phyloP scores from a whole-genome alignment of 2,797 vertebrate species.

The Poecilia gillii region DNA sequence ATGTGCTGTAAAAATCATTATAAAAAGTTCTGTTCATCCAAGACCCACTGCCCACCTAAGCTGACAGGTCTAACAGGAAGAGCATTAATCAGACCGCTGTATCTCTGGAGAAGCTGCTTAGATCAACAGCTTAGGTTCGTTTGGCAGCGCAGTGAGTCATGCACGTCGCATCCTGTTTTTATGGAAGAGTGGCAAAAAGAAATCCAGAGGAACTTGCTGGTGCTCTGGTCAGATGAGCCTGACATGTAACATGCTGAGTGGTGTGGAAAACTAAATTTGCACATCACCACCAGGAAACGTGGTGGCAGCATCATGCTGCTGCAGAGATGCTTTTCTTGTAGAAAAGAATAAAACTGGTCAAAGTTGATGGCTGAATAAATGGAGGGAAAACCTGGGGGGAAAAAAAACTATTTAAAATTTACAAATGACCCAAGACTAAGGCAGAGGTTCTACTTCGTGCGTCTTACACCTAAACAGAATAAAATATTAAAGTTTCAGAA shows the following conservation, averaged over 20 bases:
- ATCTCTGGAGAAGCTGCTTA: not conserved
- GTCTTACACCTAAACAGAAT: too few species aligned
- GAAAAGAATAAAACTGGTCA: not conserved
- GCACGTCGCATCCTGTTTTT: not conserved
- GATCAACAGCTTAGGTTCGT: not conserved
- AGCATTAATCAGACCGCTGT: not conserved
- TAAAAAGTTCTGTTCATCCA: not conserved
- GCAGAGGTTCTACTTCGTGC: not conserved
- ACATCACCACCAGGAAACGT: not conserved
- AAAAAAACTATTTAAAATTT: not conserved
- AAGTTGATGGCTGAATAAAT: not conserved
- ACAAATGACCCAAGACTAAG: not conserved
- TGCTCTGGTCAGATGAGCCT: not conserved
- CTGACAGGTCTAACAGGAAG: not conserved
- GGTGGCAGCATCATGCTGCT: not conserved
- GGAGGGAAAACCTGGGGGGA: not conserved
- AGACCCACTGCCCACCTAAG: not conserved
- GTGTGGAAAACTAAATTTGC: not conserved
- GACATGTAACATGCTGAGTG: not conserved
- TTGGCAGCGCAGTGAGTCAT: not conserved
- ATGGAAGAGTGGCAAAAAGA: not conserved
- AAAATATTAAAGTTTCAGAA: not conserved
- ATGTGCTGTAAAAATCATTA: too few species aligned
- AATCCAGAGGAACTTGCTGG: not conserved
- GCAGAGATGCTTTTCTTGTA: not conserved